Percentiles rank a stretch among this genome's conserved stretches.
These are phyloP conservation scores for Picus viridis DNA, from an alignment of 2,797 vertebrate species.

Conservation along the genomic window DNA sequence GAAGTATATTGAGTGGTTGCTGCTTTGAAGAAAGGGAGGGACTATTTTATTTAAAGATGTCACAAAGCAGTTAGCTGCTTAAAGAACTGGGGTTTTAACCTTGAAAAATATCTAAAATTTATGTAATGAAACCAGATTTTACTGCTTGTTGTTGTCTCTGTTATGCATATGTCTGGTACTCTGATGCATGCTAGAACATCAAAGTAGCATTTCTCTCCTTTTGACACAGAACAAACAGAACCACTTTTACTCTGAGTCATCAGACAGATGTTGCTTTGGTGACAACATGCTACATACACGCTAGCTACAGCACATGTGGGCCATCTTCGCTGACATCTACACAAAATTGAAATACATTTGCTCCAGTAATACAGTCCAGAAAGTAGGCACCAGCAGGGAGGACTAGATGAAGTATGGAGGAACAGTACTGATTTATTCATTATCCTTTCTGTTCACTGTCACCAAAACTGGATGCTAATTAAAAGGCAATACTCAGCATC, in stretches of 20 bases:
- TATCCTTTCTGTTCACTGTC: not conserved
- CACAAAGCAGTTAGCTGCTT: not conserved
- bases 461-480: not conserved
- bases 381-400: constrained; percentile 5
- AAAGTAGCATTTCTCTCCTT: constrained; percentile 17
- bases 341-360: not conserved
- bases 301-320: not conserved
- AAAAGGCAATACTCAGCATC: not conserved
- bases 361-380: not conserved
- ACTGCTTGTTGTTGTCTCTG: not conserved
- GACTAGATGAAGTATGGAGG: not conserved
- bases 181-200: constrained; percentile 3
- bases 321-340: not conserved
- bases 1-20: fast-evolving
- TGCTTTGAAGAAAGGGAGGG: not conserved
- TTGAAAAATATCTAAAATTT: not conserved
- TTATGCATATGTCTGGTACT: constrained; percentile 13
- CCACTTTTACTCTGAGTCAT: constrained; percentile 44
- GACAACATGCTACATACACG: constrained; percentile 13
- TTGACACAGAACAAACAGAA: constrained; percentile 43
- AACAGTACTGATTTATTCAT: constrained; percentile 26
- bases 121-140: not conserved
- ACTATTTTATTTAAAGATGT: not conserved
- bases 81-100: not conserved
- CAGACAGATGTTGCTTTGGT: constrained; percentile 57